Conservation (phyloP, 2,888 invertebrate genomes). For the Carabus problematicus region DNA sequence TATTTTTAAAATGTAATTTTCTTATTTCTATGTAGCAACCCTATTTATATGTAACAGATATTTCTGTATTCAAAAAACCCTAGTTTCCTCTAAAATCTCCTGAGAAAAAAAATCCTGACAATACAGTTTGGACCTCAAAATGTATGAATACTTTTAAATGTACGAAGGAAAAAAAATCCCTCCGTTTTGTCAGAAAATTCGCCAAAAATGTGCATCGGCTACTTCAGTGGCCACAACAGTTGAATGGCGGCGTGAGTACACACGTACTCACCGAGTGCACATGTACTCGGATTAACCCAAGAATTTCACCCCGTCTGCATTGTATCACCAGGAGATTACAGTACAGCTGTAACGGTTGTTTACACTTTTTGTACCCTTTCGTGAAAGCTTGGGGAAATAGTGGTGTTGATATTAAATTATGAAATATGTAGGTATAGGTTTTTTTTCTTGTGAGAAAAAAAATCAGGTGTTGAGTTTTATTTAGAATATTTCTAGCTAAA, state of each 20-base stretch:
- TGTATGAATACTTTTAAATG: too few species aligned
- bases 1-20: too few species aligned
- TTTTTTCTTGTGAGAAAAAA: neutral
- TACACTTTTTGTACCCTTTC: slow-evolving; percentile 14
- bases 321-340: slow-evolving; percentile 8
- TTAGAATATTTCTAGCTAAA: too few species aligned
- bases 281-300: too few species aligned
- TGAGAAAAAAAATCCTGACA: slow-evolving; percentile 19
- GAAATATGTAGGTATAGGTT: neutral
- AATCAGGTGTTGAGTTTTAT: neutral
- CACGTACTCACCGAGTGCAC: too few species aligned
- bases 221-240: slow-evolving; percentile 26
- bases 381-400: neutral
- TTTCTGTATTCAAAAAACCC: neutral
- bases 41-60: too few species aligned
- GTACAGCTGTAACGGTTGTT: slow-evolving; percentile 15
- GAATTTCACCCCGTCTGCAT: slow-evolving; percentile 11
- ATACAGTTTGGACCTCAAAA: neutral
- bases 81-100: slow-evolving; percentile 11
- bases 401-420: slow-evolving; percentile 1
- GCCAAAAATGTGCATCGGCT: slow-evolving; percentile 31
- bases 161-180: slow-evolving; percentile 9
- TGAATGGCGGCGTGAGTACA: slow-evolving; percentile 1
- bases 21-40: too few species aligned
- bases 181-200: slow-evolving; percentile 14